phyloP scores from a whole-genome alignment of 2,113 vertebrate species.

The Pseudopodoces humilis region DNA sequence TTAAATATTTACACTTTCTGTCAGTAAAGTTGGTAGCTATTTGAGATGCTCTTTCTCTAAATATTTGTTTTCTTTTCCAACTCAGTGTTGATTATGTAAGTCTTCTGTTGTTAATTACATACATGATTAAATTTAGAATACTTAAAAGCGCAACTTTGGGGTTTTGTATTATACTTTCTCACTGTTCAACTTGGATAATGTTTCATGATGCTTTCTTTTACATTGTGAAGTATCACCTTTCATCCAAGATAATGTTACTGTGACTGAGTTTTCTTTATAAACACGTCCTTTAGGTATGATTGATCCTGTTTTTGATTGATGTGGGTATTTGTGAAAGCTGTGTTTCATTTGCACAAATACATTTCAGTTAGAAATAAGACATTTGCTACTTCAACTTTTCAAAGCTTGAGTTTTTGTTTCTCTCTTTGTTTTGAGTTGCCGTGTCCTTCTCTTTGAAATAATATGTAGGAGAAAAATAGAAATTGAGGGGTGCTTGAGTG shows the following conservation, averaged over 20 bases:
- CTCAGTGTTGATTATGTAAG: neutral
- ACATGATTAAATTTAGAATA: neutral
- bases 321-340: neutral
- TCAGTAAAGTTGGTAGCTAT: neutral
- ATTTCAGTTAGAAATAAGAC: neutral
- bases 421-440: neutral
- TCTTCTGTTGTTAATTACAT: neutral
- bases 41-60: neutral
- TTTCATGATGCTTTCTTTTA: neutral
- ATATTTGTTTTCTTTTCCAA: neutral
- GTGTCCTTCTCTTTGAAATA: neutral
- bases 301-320: neutral
- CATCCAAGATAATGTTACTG: neutral
- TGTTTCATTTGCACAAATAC: neutral
- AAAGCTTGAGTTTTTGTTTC: neutral
- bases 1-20: neutral
- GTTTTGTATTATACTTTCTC: neutral
- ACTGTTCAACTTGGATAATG: neutral
- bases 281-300: neutral
- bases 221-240: neutral
- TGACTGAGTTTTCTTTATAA: neutral
- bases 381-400: neutral
- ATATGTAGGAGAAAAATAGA: neutral
- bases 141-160: fast-evolving
- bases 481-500: neutral